Conservation (phyloP, 2,113 vertebrate species). For the Bothrops jararaca region DNA sequence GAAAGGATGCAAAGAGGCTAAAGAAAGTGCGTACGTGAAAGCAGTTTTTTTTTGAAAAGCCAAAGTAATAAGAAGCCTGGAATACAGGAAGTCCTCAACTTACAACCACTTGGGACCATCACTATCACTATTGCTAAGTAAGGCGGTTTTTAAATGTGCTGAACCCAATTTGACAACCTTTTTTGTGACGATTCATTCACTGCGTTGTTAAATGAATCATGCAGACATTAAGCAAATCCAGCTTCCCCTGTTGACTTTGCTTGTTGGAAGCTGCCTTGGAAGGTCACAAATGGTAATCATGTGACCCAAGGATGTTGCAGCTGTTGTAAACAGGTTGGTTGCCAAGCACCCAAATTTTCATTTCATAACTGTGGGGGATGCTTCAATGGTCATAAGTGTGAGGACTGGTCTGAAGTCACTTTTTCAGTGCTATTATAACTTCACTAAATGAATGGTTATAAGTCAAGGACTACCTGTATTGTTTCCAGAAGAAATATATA, state of each 20-base stretch:
- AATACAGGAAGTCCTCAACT: background rate
- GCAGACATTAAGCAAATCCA: background rate
- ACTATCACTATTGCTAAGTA: background rate
- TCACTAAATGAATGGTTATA: background rate
- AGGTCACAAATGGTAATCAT: background rate
- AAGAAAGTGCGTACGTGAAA: background rate
- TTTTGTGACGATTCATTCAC: background rate
- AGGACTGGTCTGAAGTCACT: background rate
- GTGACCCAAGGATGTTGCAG: background rate
- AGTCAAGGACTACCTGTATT: background rate
- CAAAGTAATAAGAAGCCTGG: background rate
- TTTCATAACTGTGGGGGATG: background rate
- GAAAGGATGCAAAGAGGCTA: background rate
- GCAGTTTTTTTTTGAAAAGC: background rate
- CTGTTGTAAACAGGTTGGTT: background rate
- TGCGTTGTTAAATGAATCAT: background rate
- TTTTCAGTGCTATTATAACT: background rate
- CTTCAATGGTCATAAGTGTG: background rate
- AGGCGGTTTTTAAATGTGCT: background rate
- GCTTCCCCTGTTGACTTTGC: background rate
- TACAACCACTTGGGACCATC: background rate
- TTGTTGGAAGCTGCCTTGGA: background rate
- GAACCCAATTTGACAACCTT: background rate
- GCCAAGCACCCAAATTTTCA: background rate
- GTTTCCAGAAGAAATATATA: background rate